Conservation (phyloP, 2,888 invertebrate species). For the Argynnis bischoffii region DNA sequence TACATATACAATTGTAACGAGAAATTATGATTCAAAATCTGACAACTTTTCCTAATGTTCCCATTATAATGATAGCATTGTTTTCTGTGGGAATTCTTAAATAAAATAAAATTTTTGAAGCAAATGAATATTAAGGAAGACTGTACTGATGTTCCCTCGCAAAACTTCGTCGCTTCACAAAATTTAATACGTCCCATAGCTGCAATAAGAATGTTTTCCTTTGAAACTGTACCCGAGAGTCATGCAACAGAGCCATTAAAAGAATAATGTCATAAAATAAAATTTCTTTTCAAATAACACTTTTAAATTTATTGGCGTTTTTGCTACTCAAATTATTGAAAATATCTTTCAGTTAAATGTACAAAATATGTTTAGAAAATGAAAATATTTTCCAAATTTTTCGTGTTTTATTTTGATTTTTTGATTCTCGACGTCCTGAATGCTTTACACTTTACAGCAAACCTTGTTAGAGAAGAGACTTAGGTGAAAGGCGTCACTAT, state of each 20-base stretch:
- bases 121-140: slow-evolving; percentile 40
- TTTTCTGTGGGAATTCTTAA: neutral
- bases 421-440: too few relatives aligned
- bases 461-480: too few relatives aligned
- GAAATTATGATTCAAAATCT: slow-evolving; percentile 11
- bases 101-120: slow-evolving; percentile 29
- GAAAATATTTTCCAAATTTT: too few relatives aligned
- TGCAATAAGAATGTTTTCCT: slow-evolving; percentile 69
- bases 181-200: slow-evolving; percentile 75
- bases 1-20: slow-evolving; percentile 7
- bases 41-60: slow-evolving; percentile 4
- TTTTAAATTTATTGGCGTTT: slow-evolving; percentile 39
- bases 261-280: slow-evolving; percentile 69
- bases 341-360: slow-evolving; percentile 14
- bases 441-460: too few relatives aligned
- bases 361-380: too few relatives aligned
- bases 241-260: slow-evolving; percentile 61
- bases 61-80: slow-evolving; percentile 1
- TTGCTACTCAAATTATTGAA: slow-evolving; percentile 8
- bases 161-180: slow-evolving; percentile 65
- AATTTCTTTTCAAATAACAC: slow-evolving; percentile 55
- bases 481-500: too few relatives aligned
- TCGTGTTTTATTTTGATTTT: neutral
- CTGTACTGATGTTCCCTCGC: slow-evolving; percentile 52
- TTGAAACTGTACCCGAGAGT: slow-evolving; percentile 67